phyloP scores from a whole-genome alignment of 1,140 invertebrate genomes.

The Brachionus paranguensis region DNA sequence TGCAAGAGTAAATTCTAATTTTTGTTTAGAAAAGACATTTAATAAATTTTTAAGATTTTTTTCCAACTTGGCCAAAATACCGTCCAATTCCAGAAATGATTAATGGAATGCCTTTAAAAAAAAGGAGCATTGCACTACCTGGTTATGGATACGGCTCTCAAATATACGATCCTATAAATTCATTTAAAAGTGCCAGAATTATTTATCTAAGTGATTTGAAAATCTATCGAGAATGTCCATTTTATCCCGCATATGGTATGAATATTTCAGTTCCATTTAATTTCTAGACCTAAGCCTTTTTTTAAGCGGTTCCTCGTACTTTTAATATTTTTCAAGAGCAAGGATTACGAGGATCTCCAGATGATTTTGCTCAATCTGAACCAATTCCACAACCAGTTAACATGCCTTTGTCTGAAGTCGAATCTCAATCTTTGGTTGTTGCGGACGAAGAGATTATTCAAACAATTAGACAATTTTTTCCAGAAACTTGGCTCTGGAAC shows the following conservation, averaged over 20 bases:
- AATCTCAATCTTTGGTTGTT: neutral
- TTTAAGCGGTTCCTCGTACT: neutral
- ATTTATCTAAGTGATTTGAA: slow-evolving; percentile 32
- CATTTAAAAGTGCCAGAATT: neutral
- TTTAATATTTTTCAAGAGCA: neutral
- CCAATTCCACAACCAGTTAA: neutral
- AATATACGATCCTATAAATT: neutral
- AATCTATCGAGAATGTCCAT: neutral
- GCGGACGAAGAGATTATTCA: neutral
- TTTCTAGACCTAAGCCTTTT: neutral
- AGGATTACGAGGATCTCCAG: neutral
- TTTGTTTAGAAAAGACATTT: neutral
- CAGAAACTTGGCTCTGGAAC: slow-evolving; percentile 33
- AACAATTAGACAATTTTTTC: slow-evolving; percentile 8
- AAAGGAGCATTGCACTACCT: neutral
- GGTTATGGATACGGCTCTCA: neutral
- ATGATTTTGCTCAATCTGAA: neutral
- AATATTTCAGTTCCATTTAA: neutral
- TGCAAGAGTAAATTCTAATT: neutral
- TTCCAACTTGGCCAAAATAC: neutral
- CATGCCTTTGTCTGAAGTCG: neutral
- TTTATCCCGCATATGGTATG: neutral
- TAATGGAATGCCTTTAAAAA: neutral
- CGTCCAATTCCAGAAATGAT: neutral
- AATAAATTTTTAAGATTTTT: neutral